phyloP scores from a whole-genome alignment of 2,797 vertebrate genomes.

The Sternotherus odoratus region DNA sequence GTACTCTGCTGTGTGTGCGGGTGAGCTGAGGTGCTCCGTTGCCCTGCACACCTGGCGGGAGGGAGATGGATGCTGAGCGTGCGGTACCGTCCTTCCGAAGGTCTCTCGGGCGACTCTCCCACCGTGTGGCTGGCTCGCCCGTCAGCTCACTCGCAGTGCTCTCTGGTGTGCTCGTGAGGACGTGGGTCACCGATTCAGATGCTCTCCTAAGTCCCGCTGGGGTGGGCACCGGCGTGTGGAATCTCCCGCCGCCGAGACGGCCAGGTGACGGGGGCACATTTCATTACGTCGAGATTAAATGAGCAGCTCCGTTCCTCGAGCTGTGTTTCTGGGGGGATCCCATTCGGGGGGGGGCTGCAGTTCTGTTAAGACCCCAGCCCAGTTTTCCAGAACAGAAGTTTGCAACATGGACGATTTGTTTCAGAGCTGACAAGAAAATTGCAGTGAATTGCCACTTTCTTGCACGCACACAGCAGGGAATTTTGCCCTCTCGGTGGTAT shows the following conservation, averaged over 20 bases:
- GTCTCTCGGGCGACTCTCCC: too few relatives aligned
- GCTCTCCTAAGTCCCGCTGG: too few relatives aligned
- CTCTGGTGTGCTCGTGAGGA: too few relatives aligned
- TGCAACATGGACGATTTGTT: not conserved
- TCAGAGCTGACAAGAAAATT: conserved; percentile 57
- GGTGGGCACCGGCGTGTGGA: too few relatives aligned
- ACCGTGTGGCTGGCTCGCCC: too few relatives aligned
- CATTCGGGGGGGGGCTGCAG: fast-evolving
- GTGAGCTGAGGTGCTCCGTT: not conserved
- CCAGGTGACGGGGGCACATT: too few relatives aligned
- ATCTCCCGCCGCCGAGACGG: too few relatives aligned
- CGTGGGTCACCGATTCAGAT: too few relatives aligned
- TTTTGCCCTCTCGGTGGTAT: not conserved
- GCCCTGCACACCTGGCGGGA: not conserved
- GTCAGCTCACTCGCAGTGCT: too few relatives aligned
- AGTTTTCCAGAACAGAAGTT: not conserved
- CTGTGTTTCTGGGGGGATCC: fast-evolving
- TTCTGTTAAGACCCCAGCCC: not conserved
- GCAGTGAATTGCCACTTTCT: conserved; percentile 31
- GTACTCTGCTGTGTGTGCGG: too few relatives aligned
- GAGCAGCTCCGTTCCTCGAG: not conserved
- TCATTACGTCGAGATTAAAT: not conserved
- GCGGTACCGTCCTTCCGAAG: too few relatives aligned
- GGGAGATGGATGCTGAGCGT: not conserved
- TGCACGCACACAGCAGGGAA: conserved; percentile 11